These are phyloP conservation scores for Chondrilla cf. caribensis DNA, from an alignment of 37 sponge, comb jelly and placozoan genomes.

Conservation along the genomic window DNA sequence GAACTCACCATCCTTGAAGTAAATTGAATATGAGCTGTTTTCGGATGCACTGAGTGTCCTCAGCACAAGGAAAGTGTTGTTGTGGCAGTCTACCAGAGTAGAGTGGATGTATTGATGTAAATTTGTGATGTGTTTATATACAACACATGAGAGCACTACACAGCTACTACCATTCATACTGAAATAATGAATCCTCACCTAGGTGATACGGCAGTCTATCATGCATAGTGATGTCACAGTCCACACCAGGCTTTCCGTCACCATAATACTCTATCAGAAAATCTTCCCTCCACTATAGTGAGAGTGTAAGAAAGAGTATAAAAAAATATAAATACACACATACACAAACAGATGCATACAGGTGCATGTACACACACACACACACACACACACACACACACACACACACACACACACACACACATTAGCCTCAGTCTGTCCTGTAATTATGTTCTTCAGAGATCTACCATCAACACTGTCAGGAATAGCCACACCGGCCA, in stretches of 20 bases:
- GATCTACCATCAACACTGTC: conserved; percentile 71
- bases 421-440: not conserved
- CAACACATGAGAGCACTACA: not conserved
- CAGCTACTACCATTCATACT: not conserved
- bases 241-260: conserved; percentile 32
- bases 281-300: conserved; percentile 26
- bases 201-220: conserved; percentile 18
- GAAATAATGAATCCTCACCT: conserved; percentile 27
- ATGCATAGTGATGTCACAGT: not conserved
- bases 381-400: not conserved
- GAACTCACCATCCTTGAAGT: conserved; percentile 33
- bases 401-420: not conserved
- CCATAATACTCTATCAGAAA: conserved; percentile 80
- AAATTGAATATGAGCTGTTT: conserved; percentile 24
- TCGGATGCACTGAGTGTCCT: conserved; percentile 13
- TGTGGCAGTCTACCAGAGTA: conserved; percentile 58
- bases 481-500: conserved; percentile 62
- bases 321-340: too few relatives aligned
- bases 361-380: too few relatives aligned
- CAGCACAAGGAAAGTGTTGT: conserved; percentile 67
- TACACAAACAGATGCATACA: too few relatives aligned
- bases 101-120: not conserved
- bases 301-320: too few relatives aligned
- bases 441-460: conserved; percentile 45
- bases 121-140: not conserved